These are phyloP conservation scores for Anhinga rufa DNA, from an alignment of 2,113 vertebrate species.

Conservation along the genomic window DNA sequence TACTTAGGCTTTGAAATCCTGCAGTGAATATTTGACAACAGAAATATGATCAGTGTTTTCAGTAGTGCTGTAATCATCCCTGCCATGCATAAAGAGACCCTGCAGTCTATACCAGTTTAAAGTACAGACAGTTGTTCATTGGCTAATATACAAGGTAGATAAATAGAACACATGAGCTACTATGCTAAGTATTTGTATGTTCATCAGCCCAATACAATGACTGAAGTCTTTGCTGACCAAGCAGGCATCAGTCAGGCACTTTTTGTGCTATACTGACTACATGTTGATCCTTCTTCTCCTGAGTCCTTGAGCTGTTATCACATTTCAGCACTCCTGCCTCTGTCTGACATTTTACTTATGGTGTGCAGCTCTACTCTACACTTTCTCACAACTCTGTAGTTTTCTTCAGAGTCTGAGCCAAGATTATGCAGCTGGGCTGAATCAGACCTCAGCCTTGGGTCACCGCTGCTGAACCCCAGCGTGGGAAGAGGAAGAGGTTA, in stretches of 20 bases:
- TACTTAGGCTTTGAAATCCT: not conserved
- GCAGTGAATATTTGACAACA: not conserved
- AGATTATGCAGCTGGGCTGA: not conserved
- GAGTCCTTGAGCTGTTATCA: not conserved
- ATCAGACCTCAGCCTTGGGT: not conserved
- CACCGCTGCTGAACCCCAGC: not conserved
- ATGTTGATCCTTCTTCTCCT: not conserved
- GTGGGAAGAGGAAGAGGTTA: not conserved
- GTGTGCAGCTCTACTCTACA: not conserved
- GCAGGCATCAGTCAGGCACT: not conserved
- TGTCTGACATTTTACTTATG: not conserved
- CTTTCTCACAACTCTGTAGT: not conserved
- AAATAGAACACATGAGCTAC: not conserved
- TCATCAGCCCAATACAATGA: not conserved
- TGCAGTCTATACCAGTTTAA: not conserved
- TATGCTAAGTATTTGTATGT: not conserved
- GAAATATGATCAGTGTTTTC: not conserved
- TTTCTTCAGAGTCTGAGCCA: not conserved
- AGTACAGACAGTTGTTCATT: not conserved
- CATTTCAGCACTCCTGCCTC: not conserved
- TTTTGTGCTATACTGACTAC: not conserved
- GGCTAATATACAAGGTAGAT: not conserved
- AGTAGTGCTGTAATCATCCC: not conserved
- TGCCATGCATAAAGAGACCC: not conserved
- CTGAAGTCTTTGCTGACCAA: not conserved